Conservation (phyloP, 2,113 vertebrate species). For the Cairina moschata region DNA sequence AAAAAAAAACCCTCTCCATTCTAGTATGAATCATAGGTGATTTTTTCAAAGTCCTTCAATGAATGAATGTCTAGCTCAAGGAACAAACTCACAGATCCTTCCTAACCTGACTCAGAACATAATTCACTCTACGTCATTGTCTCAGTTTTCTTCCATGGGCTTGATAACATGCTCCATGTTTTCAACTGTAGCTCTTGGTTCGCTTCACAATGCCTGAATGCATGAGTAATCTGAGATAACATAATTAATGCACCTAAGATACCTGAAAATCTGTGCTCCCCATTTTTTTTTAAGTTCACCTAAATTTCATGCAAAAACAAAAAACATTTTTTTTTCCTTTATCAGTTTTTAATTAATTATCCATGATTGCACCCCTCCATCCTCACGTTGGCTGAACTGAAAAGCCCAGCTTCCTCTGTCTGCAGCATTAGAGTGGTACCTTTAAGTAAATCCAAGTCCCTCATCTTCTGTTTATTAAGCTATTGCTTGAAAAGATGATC, state of each 20-base stretch:
- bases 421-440: not conserved
- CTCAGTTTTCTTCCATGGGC: not conserved
- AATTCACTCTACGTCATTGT: not conserved
- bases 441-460: not conserved
- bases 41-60: not conserved
- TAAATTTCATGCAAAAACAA: no score
- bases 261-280: not conserved
- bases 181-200: not conserved
- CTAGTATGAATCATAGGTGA: not conserved
- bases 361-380: not conserved
- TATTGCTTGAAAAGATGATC: not conserved
- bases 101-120: not conserved
- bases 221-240: not conserved
- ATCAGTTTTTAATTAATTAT: not conserved
- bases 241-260: not conserved
- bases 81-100: not conserved
- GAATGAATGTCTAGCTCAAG: not conserved
- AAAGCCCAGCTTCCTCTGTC: not conserved
- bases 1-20: not conserved
- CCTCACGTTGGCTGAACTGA: not conserved
- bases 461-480: not conserved
- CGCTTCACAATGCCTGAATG: not conserved
- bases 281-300: not conserved
- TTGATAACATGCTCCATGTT: not conserved
- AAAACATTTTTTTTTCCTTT: not conserved